Base-by-base conservation (phyloP, 2,888 invertebrate species). In the Xestia sexstrigata region DNA sequence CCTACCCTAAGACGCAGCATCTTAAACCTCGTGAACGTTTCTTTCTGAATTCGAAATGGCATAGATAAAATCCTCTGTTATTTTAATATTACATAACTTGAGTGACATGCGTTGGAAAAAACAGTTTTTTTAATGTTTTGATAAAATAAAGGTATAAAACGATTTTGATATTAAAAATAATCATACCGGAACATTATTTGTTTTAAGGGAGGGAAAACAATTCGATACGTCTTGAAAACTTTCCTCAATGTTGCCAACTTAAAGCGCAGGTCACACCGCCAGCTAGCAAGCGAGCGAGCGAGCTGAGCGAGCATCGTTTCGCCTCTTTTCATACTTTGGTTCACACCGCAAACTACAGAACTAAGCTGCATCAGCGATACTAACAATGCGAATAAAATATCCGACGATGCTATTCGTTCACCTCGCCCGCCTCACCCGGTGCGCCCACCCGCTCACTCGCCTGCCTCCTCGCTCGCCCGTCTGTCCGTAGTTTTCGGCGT, bases 171-270 rank as follows among this genome's bases (percentile, higher is more conserved):
- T 26, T 26, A 15, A 58, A 58, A 58, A 15, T 26, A 26, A 26
- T 26, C 58, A 58, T 26, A 26, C 55, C 13, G 26, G n/a, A 26
- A 26, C 13, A 26, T n/a, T n/a, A n/a, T 52, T 74, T 85, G 83
- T 83, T 85, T 84, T 74, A 80, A 79, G 83, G 84, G 85, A 73
- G 83, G 89, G 90, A 92, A 89, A 92, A 91, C 89, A 87, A 20
- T 7, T 20, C 20, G 88, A 92, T 89, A 84, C 82, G 85, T 88
- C 88, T 86, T 83, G 82, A 80, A 87, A 90, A 92, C 85, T 89
- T 91, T 89, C 74, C 74, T 75, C 81, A 60, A 77, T 87, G 84
- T 91, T 90, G 85, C 79, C 79, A 91, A 90, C 5, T 35, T 35
- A 35, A 35, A 35, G 35, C 35, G 35, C 6, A 35, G 35, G 35